phyloP scores from a whole-genome alignment of 2,888 invertebrate species.

The Hyalella azteca region DNA sequence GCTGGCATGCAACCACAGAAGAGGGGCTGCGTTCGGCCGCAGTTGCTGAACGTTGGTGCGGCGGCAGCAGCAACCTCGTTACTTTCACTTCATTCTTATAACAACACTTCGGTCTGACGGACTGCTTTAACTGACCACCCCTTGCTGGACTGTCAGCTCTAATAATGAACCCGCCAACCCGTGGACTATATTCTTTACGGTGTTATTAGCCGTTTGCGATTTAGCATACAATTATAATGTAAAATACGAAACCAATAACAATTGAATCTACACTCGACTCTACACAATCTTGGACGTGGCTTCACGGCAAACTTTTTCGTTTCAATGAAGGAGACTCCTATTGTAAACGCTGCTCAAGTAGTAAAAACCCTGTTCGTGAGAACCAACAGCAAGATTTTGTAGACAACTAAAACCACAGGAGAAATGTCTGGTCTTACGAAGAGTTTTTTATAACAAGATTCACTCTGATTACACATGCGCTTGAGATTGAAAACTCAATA shows the following conservation, averaged over 20 bases:
- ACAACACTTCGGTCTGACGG: not conserved
- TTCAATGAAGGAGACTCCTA: too few relatives aligned
- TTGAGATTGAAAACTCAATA: not conserved
- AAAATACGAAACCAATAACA: too few relatives aligned
- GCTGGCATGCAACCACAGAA: not conserved
- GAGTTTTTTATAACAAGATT: not conserved
- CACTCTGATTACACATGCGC: not conserved
- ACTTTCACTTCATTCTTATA: conserved; percentile 11
- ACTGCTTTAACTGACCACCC: too few relatives aligned
- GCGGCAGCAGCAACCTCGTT: not conserved
- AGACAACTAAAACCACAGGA: not conserved
- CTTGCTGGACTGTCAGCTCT: too few relatives aligned
- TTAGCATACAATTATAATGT: too few relatives aligned
- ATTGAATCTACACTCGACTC: too few relatives aligned
- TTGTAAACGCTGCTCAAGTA: not conserved
- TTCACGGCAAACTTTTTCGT: too few relatives aligned
- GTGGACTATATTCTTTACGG: too few relatives aligned
- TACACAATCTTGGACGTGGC: too few relatives aligned
- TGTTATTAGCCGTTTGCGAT: too few relatives aligned
- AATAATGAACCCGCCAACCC: too few relatives aligned
- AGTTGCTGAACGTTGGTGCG: not conserved
- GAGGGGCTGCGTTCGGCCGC: not conserved
- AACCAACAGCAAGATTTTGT: not conserved
- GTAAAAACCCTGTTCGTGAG: not conserved
- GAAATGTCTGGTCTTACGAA: not conserved